Base-by-base conservation (phyloP, 1,140 invertebrate genomes). In the Dermatophagoides farinae region DNA sequence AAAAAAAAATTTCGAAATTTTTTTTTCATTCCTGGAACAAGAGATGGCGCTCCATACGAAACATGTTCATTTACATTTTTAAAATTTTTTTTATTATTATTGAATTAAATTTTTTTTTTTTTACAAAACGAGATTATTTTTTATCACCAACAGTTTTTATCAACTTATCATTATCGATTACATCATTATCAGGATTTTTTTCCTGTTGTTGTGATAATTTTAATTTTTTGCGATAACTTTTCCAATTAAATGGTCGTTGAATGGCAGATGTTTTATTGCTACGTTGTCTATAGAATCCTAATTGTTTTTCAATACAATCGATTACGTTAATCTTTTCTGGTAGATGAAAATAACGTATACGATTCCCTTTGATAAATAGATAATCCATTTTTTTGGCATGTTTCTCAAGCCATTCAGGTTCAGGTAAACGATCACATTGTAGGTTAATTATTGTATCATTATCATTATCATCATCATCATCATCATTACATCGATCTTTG, bases 311-410 rank as follows among this genome's bases (percentile, higher is more conserved):
- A 25, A 62, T 62, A 53, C 43, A 38, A n/a, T 57, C 54, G 16
- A 57, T 50, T 8, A 61, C 43, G 40, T 64, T 46, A 18, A 62
- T 43, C 16, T 64, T 20, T 52, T 61, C 53, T 2, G 60, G 52
- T 11, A 61, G 10, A 20, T 61, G 37, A 51, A 62, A 37, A 53
- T 57, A 64, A 23, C 62, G 20, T 6, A 64, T 62, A 37, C 46
- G 25, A 9, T 23, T 46, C 10, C 62, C 62, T 47, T 64, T 64
- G 9, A 64, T 38, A 51, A 62, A 62, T 14, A 64, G n/a, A 49
- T 57, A 61, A 46, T 64, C 62, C 43, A 50, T 40, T 50, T 25
- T 6, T 38, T 47, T 47, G 46, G 53, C 2, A n/a, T 39, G 38
- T n/a, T 14, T 14, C 1, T 25, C 11, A 5, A 55, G 14, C 25